Base-by-base conservation (phyloP, 2,113 vertebrate genomes). In the Embiotoca jacksoni region DNA sequence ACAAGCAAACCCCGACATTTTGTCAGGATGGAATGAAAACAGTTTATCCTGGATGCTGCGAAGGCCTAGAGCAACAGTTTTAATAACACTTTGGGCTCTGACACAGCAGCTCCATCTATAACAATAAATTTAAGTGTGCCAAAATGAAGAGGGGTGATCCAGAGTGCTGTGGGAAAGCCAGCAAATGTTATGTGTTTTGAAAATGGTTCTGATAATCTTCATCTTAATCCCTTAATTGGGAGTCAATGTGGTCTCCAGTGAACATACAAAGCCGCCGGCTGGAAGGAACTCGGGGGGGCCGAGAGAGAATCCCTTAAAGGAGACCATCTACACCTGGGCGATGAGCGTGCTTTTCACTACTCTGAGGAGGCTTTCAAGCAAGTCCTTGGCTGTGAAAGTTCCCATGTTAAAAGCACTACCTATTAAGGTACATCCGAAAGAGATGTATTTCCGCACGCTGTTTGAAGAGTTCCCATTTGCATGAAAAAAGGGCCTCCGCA, bases 381-480 rank as follows among this genome's bases (percentile, higher is more conserved):
- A 84, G 87, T 91, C 92, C 92, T 94, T 89, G 91, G 92, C 90
- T 77, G 84, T 84, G 76, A 90, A 88, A 80, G 88, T 92, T 94
- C 91, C 93, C 91, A 91, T 92, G 91, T 90, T 87, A 89, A 91
- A 92, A 92, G 88, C 88, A 76, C 90, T 79, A 81, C 90, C 93
- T 89, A 86, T 93, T 92, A 92, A 86, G 83, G 89, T 76, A 87
- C 85, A 84, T 90, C 92, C 91, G 85, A 94, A 88, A 90, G 92
- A 90, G 90, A 93, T 80, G 92, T 91, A 92, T 94, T 93, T 94
- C 92, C 66, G 76, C 87, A 54, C 90, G 23, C 77, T 87, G 92
- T 94, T 94, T 94, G 94, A 95, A 93, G 92, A 92, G 88, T 87
- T 91, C 4, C 88, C 71, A 94, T 95, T 95, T 95, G 95, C 94